These are phyloP conservation scores for Dendrolimus punctatus DNA, from an alignment of 1,140 invertebrate species.

Conservation along the genomic window DNA sequence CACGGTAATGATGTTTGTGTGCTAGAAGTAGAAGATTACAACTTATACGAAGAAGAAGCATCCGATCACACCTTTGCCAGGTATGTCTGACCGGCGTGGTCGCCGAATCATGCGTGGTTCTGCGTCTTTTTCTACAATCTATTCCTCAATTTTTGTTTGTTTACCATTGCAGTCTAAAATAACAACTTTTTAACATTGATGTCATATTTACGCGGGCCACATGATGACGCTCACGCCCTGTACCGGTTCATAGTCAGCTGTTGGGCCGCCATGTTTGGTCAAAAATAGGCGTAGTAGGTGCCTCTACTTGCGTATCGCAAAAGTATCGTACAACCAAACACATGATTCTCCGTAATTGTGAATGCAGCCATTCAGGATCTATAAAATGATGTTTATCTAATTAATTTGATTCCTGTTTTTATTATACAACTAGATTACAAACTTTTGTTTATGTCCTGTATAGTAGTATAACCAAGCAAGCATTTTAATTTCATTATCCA, in stretches of 20 bases:
- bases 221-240: constrained; percentile 52
- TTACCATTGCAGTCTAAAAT: too few relatives aligned
- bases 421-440: too few relatives aligned
- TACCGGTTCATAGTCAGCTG: constrained; percentile 72
- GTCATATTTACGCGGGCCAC: constrained; percentile 22
- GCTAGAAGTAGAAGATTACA: constrained; percentile 69
- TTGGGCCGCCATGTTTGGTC: constrained; percentile 71
- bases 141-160: too few relatives aligned
- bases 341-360: constrained; percentile 31
- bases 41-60: constrained; percentile 69
- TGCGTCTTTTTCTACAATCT: too few relatives aligned
- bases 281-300: constrained; percentile 68
- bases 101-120: constrained; percentile 12
- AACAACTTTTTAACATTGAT: too few relatives aligned
- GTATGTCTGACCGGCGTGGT: constrained; percentile 65
- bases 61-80: constrained; percentile 68
- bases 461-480: too few relatives aligned
- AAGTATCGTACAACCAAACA: constrained; percentile 34
- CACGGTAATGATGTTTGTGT: constrained; percentile 69
- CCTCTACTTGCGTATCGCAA: constrained; percentile 26
- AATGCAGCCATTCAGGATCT: constrained; percentile 27
- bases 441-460: too few relatives aligned
- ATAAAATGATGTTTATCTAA: too few relatives aligned
- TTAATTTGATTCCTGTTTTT: too few relatives aligned
- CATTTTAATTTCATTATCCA: too few relatives aligned